These are phyloP conservation scores for Excalfactoria chinensis DNA, from an alignment of 2,113 vertebrate genomes.

Conservation along the genomic window DNA sequence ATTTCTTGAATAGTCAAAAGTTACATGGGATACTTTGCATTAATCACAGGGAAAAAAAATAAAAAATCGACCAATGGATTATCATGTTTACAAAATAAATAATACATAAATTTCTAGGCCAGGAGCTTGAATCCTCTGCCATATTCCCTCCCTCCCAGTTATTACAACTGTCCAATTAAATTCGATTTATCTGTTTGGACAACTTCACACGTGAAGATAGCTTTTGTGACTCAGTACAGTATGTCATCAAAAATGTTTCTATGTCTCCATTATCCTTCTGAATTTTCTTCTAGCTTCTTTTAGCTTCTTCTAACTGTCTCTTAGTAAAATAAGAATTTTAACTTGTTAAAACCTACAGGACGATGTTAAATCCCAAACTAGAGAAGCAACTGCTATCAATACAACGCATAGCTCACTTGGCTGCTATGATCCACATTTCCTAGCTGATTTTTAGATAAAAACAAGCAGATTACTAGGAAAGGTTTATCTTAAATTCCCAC, in stretches of 20 bases:
- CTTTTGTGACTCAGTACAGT: not conserved
- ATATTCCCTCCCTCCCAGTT: not conserved
- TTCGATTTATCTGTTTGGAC: not conserved
- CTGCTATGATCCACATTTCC: not conserved
- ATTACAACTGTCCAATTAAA: not conserved
- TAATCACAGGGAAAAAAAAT: not conserved
- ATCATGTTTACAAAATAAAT: not conserved
- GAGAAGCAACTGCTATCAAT: not conserved
- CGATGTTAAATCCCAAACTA: not conserved
- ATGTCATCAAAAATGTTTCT: not conserved
- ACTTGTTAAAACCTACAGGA: not conserved
- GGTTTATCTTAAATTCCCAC: slow-evolving; percentile 64
- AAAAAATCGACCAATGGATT: not conserved
- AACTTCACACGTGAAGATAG: not conserved
- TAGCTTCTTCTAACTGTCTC: not conserved
- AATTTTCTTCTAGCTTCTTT: not conserved
- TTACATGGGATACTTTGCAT: not conserved
- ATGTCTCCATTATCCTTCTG: not conserved
- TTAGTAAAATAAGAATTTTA: not conserved
- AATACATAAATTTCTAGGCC: not conserved
- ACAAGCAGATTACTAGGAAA: slow-evolving; percentile 54
- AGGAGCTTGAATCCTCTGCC: not conserved
- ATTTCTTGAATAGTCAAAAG: not conserved
- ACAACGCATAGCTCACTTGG: not conserved
- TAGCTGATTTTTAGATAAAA: slow-evolving; percentile 43